Conservation (phyloP, 1,140 invertebrate species). For the Drosophila ananassae region DNA sequence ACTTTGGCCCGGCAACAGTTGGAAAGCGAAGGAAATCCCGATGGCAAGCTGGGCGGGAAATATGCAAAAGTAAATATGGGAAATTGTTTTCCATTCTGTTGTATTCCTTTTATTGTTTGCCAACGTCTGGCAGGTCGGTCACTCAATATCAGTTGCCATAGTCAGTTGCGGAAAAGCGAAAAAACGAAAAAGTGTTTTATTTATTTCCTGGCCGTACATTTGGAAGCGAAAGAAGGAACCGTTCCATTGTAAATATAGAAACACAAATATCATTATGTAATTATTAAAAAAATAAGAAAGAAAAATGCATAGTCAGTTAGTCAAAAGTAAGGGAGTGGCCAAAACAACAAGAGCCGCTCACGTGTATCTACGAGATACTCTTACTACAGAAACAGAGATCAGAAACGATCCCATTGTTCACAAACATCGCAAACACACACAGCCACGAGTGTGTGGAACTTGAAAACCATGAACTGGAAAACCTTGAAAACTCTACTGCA, state of each 20-base stretch:
- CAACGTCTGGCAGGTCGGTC: conserved; percentile 58
- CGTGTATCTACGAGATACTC: conserved; percentile 59
- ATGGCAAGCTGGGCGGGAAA: conserved; percentile 28
- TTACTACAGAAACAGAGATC: conserved; percentile 46
- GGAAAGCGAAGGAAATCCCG: conserved; percentile 8
- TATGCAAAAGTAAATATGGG: conserved; percentile 72
- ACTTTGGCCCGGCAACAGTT: conserved; percentile 41
- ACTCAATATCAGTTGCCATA: conserved; percentile 42
- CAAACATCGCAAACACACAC: conserved; percentile 27
- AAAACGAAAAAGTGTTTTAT: conserved; percentile 21
- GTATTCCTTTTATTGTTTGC: conserved; percentile 52
- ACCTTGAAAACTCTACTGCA: conserved; percentile 78
- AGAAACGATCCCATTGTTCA: conserved; percentile 63
- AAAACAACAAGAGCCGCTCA: conserved; percentile 48
- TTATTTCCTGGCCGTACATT: conserved; percentile 20
- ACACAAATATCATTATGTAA: background rate
- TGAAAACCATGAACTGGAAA: conserved; percentile 80
- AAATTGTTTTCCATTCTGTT: conserved; percentile 51
- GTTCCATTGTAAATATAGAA: background rate
- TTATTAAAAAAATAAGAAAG: background rate
- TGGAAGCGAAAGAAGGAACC: background rate
- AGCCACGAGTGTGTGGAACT: conserved; percentile 8
- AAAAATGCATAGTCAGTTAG: too few relatives aligned
- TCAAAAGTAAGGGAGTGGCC: conserved; percentile 44
- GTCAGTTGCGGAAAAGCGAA: conserved; percentile 16